Percentiles rank a stretch among this genome's conserved stretches.
Conservation (phyloP, 2,888 invertebrate species). For the Allophyes oxyacanthae region DNA sequence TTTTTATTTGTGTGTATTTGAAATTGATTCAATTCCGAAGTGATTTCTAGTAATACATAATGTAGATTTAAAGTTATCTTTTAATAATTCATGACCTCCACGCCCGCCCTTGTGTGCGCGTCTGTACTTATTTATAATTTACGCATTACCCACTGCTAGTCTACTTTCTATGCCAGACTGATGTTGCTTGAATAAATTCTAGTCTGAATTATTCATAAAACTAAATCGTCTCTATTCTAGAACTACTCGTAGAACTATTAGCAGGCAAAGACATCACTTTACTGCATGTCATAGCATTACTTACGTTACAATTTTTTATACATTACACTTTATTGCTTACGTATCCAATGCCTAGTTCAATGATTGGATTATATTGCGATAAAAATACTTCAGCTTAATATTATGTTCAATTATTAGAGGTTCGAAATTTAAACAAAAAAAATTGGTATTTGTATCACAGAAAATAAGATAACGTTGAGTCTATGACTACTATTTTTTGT, state of each 20-base stretch:
- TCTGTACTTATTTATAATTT: slow-evolving; percentile 42
- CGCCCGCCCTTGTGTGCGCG: slow-evolving; percentile 1
- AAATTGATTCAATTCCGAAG: slow-evolving; percentile 3
- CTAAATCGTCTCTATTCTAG: slow-evolving; percentile 18
- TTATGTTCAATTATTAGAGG: no score
- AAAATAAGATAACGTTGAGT: background rate
- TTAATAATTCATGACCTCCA: slow-evolving; percentile 18
- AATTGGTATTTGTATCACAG: no score
- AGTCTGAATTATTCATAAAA: slow-evolving; percentile 41
- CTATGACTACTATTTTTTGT: background rate
- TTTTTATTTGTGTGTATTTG: no score
- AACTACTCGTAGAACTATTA: slow-evolving; percentile 19
- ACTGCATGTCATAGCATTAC: no score
- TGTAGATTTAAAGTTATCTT: slow-evolving; percentile 24
- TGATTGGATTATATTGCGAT: slow-evolving; percentile 2
- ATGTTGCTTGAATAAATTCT: slow-evolving; percentile 35
- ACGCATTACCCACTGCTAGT: slow-evolving; percentile 16
- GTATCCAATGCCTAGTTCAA: slow-evolving; percentile 16
- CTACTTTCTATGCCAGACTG: slow-evolving; percentile 34
- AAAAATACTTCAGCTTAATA: no score
- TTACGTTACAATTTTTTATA: no score
- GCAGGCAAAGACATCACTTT: slow-evolving; percentile 11
- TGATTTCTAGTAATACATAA: slow-evolving; percentile 5
- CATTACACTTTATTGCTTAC: no score
- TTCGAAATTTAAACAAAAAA: no score